Conservation (phyloP, 2,113 vertebrate species). For the Sceloporus undulatus region DNA sequence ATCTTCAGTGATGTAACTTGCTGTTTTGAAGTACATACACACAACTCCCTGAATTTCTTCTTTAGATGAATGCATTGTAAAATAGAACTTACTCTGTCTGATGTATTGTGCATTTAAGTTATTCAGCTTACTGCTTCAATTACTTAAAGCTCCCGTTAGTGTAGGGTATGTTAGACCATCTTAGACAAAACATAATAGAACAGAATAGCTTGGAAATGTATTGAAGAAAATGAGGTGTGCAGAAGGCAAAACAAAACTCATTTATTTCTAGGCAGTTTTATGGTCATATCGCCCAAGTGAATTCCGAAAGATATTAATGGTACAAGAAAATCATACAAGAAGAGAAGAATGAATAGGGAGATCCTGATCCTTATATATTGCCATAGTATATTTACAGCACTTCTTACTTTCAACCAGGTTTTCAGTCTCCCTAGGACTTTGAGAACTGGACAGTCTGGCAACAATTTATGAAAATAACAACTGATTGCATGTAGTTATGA, state of each 20-base stretch:
- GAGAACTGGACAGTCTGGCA: background rate
- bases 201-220: slow-evolving; percentile 9
- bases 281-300: background rate
- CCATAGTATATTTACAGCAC: background rate
- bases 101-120: background rate
- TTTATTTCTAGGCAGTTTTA: slow-evolving; percentile 33
- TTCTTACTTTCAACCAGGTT: background rate
- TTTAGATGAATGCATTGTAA: background rate
- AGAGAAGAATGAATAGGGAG: background rate
- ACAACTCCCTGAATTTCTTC: slow-evolving; percentile 12
- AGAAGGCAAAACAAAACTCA: slow-evolving; percentile 25
- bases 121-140: slow-evolving; percentile 1
- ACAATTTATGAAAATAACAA: slow-evolving; percentile 33
- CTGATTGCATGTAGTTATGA: slow-evolving; percentile 8
- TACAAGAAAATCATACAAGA: slow-evolving; percentile 1
- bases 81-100: background rate
- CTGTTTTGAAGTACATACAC: background rate
- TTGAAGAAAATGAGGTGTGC: slow-evolving; percentile 22
- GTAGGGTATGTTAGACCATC: slow-evolving; percentile 1
- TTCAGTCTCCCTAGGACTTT: background rate
- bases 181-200: slow-evolving; percentile 20
- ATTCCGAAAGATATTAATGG: slow-evolving; percentile 1
- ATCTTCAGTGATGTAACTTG: background rate
- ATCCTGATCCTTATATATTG: background rate
- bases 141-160: slow-evolving; percentile 3